Percentiles rank a stretch among this genome's conserved stretches.
Conservation (phyloP, 1,140 invertebrate genomes). For the Pemphigus obesinymphae region DNA sequence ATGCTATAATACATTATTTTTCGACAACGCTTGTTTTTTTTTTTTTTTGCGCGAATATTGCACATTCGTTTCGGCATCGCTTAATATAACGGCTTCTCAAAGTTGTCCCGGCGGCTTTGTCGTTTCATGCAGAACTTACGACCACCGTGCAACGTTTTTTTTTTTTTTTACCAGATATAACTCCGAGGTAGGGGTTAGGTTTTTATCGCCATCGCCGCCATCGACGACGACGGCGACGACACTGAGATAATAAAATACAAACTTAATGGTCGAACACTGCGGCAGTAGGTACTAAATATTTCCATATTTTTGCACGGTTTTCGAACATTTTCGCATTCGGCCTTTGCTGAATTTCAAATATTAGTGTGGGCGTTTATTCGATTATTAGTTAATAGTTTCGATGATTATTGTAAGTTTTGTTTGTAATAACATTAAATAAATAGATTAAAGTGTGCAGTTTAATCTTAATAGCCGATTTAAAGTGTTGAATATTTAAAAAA, state of each 20-base stretch:
- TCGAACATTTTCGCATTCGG: not conserved
- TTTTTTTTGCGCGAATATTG: too few relatives aligned
- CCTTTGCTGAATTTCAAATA: too few relatives aligned
- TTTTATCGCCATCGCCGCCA: too few relatives aligned
- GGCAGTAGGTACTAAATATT: slow-evolving; percentile 1
- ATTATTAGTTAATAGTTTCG: too few relatives aligned
- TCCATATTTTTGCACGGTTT: slow-evolving; percentile 15
- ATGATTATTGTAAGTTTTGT: too few relatives aligned
- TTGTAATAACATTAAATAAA: too few relatives aligned
- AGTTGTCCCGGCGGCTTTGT: not conserved
- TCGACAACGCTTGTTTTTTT: not conserved
- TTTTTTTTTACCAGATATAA: not conserved
- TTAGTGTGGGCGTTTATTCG: too few relatives aligned
- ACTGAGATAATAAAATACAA: slow-evolving; percentile 21
- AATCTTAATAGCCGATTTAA: too few relatives aligned
- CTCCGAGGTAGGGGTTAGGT: not conserved
- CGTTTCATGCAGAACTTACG: not conserved
- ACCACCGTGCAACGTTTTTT: not conserved
- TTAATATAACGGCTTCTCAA: not conserved
- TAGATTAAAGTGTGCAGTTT: too few relatives aligned
- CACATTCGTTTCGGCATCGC: not conserved
- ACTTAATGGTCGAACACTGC: not conserved
- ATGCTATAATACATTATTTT: not conserved
- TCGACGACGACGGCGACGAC: not conserved
- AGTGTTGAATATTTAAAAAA: too few relatives aligned